These are phyloP conservation scores for Leptinotarsa texana DNA, from an alignment of 1,140 invertebrate species.

Conservation along the genomic window DNA sequence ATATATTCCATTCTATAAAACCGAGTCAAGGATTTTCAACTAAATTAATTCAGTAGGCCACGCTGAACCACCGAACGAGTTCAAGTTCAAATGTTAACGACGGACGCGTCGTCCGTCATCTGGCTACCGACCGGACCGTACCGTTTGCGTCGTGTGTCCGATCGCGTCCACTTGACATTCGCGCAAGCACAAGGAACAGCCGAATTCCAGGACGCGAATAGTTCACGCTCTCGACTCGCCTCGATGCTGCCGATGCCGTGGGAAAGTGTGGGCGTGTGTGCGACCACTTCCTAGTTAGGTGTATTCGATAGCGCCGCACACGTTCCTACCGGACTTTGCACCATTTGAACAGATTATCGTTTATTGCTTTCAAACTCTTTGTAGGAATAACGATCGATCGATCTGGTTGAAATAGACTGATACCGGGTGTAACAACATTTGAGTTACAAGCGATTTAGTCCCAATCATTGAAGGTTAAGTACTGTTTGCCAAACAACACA, in stretches of 20 bases:
- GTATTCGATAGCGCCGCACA: background rate
- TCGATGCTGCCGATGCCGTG: conserved; percentile 24
- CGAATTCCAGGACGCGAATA: background rate
- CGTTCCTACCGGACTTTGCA: conserved; percentile 4
- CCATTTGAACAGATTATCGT: background rate
- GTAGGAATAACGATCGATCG: too few relatives aligned
- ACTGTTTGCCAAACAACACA: too few relatives aligned
- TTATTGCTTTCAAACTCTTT: too few relatives aligned
- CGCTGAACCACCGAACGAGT: background rate
- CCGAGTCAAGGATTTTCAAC: too few relatives aligned
- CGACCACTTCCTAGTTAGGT: conserved; percentile 29
- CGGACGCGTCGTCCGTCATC: background rate
- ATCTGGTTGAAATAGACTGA: too few relatives aligned
- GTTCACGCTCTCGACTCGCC: conserved; percentile 19
- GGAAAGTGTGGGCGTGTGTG: conserved; percentile 36
- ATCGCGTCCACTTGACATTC: background rate
- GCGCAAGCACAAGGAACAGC: background rate
- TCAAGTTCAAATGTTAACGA: conserved; percentile 6
- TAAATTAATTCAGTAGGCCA: too few relatives aligned
- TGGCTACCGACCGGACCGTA: background rate
- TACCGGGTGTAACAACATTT: too few relatives aligned
- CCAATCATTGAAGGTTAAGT: too few relatives aligned
- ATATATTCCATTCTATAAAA: too few relatives aligned
- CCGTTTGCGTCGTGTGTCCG: background rate
- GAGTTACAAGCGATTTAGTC: too few relatives aligned